phyloP scores from a whole-genome alignment of 2,113 vertebrate genomes.

The Osmerus mordax region DNA sequence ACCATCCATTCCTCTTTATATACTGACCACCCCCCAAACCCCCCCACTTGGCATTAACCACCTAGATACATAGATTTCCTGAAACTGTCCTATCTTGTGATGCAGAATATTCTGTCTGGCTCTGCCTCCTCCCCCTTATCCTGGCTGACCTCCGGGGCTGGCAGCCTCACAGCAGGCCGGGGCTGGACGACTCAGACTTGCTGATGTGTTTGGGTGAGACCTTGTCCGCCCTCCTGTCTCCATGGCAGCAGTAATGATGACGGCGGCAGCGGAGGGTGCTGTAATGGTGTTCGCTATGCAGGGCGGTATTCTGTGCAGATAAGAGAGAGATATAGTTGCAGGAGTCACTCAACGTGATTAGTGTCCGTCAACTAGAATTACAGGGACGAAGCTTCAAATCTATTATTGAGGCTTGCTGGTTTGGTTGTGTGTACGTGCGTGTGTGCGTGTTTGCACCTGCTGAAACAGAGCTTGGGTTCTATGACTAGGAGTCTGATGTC shows the following conservation, averaged over 20 bases:
- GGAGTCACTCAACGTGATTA: constrained; percentile 65
- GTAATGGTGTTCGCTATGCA: constrained; percentile 60
- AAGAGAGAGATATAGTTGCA: constrained; percentile 64
- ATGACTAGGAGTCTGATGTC: not conserved
- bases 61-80: constrained; percentile 56
- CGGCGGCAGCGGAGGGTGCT: constrained; percentile 56
- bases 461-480: constrained; percentile 42
- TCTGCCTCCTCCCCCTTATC: constrained; percentile 25
- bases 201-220: constrained; percentile 66
- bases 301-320: constrained; percentile 65
- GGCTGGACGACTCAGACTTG: constrained; percentile 62
- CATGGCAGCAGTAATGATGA: constrained; percentile 62
- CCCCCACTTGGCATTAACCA: constrained; percentile 14
- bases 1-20: not conserved
- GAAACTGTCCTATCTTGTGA: constrained; percentile 46
- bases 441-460: constrained; percentile 4
- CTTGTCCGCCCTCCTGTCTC: constrained; percentile 62
- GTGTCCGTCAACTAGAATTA: constrained; percentile 70
- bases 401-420: constrained; percentile 39
- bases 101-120: constrained; percentile 49
- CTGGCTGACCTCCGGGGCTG: constrained; percentile 46
- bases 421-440: not conserved
- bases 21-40: not conserved
- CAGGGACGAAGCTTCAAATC: constrained; percentile 54
- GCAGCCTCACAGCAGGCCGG: constrained; percentile 46